A percentile compares a stretch with the other conserved stretches of the same genome.
phyloP scores from a whole-genome alignment of 1,140 invertebrate species.

The Lepidotrigona ventralis region DNA sequence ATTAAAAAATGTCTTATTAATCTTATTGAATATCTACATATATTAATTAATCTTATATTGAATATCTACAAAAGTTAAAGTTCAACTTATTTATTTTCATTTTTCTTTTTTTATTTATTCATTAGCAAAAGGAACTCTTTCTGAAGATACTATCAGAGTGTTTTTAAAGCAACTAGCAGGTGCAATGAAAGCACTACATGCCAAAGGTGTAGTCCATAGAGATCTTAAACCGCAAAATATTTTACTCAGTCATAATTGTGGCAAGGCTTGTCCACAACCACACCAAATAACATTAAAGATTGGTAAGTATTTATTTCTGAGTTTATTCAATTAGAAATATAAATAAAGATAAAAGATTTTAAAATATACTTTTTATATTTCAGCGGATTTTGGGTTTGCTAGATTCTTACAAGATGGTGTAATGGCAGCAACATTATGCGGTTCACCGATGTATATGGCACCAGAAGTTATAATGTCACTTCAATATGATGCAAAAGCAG shows the following conservation, averaged over 20 bases:
- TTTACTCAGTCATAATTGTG: constrained; percentile 91
- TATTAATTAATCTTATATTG: not conserved
- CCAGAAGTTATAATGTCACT: constrained; percentile 99
- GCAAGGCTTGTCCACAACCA: constrained; percentile 90
- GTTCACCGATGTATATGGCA: constrained; percentile 99
- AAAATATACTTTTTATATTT: constrained; percentile 68
- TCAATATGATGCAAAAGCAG: constrained; percentile 99
- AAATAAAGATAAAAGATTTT: not conserved
- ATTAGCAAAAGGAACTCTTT: constrained; percentile 92
- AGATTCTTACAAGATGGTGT: constrained; percentile 98
- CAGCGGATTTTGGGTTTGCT: constrained; percentile 99
- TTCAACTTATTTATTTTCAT: constrained; percentile 32
- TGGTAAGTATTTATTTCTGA: constrained; percentile 81
- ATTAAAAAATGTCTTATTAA: constrained; percentile 14
- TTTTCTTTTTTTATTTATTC: constrained; percentile 48
- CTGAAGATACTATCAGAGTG: constrained; percentile 97
- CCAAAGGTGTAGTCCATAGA: constrained; percentile 98
- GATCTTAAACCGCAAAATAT: constrained; percentile 99
- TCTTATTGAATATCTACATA: not conserved
- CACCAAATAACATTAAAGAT: constrained; percentile 97
- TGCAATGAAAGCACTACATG: constrained; percentile 97
- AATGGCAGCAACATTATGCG: constrained; percentile 99
- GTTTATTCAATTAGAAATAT: not conserved
- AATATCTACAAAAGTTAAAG: not conserved
- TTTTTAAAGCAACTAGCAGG: constrained; percentile 97